phyloP scores from a whole-genome alignment of 1,140 invertebrate species.

The Drosophila repletoides region DNA sequence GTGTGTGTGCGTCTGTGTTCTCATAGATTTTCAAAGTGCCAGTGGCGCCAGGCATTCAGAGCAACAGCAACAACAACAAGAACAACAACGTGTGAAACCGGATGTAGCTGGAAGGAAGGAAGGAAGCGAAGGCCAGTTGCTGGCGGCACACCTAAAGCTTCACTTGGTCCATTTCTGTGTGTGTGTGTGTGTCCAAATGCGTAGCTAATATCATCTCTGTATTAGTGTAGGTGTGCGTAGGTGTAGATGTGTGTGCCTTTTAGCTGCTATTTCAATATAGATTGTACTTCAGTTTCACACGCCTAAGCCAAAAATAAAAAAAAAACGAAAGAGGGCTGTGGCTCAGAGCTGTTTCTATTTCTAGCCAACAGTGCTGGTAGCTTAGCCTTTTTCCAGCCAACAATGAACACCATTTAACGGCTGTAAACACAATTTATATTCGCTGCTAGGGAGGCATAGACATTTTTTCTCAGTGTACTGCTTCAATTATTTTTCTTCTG shows the following conservation, averaged over 20 bases:
- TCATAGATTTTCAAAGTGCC: slow-evolving; percentile 51
- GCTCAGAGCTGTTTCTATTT: neutral
- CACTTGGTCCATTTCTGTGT: slow-evolving; percentile 8
- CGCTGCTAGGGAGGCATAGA: too few relatives aligned
- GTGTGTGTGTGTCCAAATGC: slow-evolving; percentile 8
- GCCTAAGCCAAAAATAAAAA: slow-evolving; percentile 5
- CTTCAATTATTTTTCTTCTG: too few relatives aligned
- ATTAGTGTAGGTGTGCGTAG: neutral
- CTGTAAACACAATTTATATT: too few relatives aligned
- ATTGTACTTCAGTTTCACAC: slow-evolving; percentile 35
- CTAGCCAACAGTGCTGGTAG: neutral
- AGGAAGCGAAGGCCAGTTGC: slow-evolving; percentile 6
- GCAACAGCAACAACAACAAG: neutral
- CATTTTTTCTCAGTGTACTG: too few relatives aligned
- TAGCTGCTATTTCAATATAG: slow-evolving; percentile 45
- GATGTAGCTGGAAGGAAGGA: slow-evolving; percentile 12
- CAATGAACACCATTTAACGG: too few relatives aligned
- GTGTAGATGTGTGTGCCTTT: slow-evolving; percentile 10
- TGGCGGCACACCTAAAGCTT: slow-evolving; percentile 34
- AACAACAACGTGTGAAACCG: slow-evolving; percentile 30
- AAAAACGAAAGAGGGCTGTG: neutral
- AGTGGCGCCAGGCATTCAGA: slow-evolving; percentile 32
- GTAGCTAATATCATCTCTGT: slow-evolving; percentile 21
- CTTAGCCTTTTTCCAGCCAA: too few relatives aligned
- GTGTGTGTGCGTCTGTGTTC: slow-evolving; percentile 7